These are phyloP conservation scores for Alviniconcha marisindica DNA, from an alignment of 1,140 invertebrate genomes.

Conservation along the genomic window DNA sequence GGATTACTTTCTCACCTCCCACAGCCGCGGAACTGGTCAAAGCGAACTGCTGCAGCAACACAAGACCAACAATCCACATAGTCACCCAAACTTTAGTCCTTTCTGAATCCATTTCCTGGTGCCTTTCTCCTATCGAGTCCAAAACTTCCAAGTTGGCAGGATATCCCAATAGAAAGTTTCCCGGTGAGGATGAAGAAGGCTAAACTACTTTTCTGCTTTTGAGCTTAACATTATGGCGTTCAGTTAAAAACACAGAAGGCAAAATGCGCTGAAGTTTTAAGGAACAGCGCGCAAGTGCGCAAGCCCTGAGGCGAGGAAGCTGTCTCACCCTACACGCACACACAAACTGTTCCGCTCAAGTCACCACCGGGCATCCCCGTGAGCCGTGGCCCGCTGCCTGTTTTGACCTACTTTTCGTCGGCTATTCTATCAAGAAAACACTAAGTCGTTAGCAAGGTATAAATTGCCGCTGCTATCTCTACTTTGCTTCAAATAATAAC, in stretches of 20 bases:
- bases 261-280: no score
- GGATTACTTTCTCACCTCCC: constrained; percentile 11
- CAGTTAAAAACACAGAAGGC: neutral
- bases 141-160: no score
- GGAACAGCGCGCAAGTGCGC: no score
- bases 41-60: neutral
- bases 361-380: constrained; percentile 15
- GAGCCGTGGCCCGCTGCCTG: neutral
- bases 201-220: neutral
- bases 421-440: no score
- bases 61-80: neutral
- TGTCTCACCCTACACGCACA: neutral
- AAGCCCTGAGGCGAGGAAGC: neutral
- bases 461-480: no score
- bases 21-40: neutral
- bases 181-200: neutral
- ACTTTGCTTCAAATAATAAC: no score
- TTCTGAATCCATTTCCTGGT: neutral
- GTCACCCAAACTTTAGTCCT: neutral
- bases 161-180: neutral
- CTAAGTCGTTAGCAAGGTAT: no score
- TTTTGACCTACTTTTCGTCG: no score
- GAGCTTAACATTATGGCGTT: neutral
- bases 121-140: no score
- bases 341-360: neutral